Evolutionary conservation across 2,888 invertebrate species (phyloP), one percentile per base, ranked within the genome.

Genomic region (Hypsopygia costalis): DNA sequence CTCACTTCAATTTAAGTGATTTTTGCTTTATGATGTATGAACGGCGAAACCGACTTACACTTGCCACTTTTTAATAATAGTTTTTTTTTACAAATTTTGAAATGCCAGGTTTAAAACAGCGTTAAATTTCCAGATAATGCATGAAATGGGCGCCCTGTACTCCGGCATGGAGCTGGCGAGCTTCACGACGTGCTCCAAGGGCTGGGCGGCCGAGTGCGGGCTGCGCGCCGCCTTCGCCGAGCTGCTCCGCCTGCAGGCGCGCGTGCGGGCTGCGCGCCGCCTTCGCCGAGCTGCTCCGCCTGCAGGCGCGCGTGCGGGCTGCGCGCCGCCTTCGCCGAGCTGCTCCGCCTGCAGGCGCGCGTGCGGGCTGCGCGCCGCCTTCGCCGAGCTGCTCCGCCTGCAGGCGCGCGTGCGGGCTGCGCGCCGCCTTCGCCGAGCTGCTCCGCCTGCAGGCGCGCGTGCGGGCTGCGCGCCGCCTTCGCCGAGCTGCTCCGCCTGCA

Each of bases 171-270:
- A 98, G 79, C 82, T 99, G 55, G 97, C 95, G 1, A 97, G 97
- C 49, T 98, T 98, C 82, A 94, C 97, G 93, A 97, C 98, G 1
- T 93, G 94, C 37, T 98, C 98, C 0, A 99, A 99, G 90, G 98
- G 95, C 34, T 96, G 93, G 78, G 93, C 95, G 90, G 95, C 93
- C 38, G 98, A 98, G 76, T 98, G 98, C 74, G 98, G 98, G 39
- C 91, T 97, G 52, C 92, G 98, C 41, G 97, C 97, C 12, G 99
- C 98, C 6, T 98, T 96, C 72, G 92, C 92, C 51, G 98, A 98
- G 86, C 91, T 97, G 8, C 75, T 95, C 28, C 97, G 97, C 65
- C 85, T 98, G 77, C 93, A 94, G 55, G 93, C 95, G 1, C 81
- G 92, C 35, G 98, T 88, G 2, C 92, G 91, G 71, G 92, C 91